Evolutionary conservation across 2,888 invertebrate species (phyloP), one percentile per base, ranked within the genome.

Genomic region (Andrena trimmerana): DNA sequence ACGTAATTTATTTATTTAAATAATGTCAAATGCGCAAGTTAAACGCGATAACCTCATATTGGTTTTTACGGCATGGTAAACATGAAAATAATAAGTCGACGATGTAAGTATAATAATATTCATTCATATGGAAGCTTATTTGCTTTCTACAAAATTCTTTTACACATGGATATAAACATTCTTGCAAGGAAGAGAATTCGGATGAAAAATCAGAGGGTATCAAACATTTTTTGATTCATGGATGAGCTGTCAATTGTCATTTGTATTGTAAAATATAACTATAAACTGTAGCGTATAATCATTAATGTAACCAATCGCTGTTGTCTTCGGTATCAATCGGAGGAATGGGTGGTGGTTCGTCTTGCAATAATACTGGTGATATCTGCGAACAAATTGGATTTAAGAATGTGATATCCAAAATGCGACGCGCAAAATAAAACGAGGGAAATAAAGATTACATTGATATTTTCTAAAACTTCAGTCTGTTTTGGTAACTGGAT

Each of bases 271-370:
- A 24, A 54, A 72, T 66, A 8, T 8, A 24, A 42, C 27, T 57
- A 20, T 63, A 62, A 80, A 65, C 57, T 66, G 5, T 62, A 59
- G 4, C 24, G 29, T 74, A 16, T 8, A 31, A 62, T 67, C 52
- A 29, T 70, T 48, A 82, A 20, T 71, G 27, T 24, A 63, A 31
- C 67, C 68, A 84, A 16, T 90, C 88, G n/a, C 71, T 81, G 36
- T 90, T 85, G 48, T 81, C 68, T 60, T 89, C 90, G 1, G 86
- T 80, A 62, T 90, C 91, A 60, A 90, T 88, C 3, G 89, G 90
- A 29, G 91, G 90, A 76, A 93, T 89, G 24, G 92, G 92, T 24
- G 93, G 92, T 59, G 92, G 92, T 85, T 90, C 90, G 20, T 90
- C 89, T 71, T 84, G 84, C 54, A 74, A 84, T 57, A 76, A 78